A percentile compares a stretch with the other conserved stretches of the same genome.
Conservation (phyloP, 2,888 invertebrate genomes). For the Mythimna vitellina region DNA sequence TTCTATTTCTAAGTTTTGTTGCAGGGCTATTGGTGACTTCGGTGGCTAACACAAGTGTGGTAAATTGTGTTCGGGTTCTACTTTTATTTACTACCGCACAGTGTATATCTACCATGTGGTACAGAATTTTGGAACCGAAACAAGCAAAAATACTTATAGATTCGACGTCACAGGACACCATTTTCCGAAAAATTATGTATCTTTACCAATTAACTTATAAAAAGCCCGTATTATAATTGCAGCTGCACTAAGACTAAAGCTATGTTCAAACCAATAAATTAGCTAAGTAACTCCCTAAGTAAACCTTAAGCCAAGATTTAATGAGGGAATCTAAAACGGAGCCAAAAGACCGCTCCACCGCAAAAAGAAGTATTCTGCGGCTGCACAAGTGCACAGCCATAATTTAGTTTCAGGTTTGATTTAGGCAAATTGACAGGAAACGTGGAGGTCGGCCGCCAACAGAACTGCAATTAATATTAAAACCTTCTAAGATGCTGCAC, state of each 20-base stretch:
- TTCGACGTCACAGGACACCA: not conserved
- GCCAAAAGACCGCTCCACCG: constrained; percentile 55
- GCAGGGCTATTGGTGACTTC: not conserved
- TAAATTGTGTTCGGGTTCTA: not conserved
- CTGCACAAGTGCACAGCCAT: constrained; percentile 40
- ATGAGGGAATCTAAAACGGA: constrained; percentile 54
- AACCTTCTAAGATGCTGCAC: constrained; percentile 62
- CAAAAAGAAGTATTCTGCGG: constrained; percentile 40
- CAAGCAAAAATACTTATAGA: not conserved
- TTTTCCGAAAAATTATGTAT: not conserved
- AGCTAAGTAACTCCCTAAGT: constrained; percentile 56
- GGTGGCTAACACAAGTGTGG: not conserved
- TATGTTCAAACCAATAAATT: constrained; percentile 53
- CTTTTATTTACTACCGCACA: not conserved
- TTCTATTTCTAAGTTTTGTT: constrained; percentile 21
- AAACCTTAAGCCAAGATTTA: constrained; percentile 63
- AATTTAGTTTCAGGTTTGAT: constrained; percentile 66
- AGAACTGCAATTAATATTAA: constrained; percentile 74
- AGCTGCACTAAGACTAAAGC: constrained; percentile 28
- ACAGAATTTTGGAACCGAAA: not conserved
- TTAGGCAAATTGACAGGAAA: constrained; percentile 72
- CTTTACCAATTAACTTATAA: constrained; percentile 18
- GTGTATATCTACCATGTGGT: too few species aligned
- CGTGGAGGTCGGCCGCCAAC: constrained; percentile 65
- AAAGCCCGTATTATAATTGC: constrained; percentile 23